A percentile compares a stretch with the other conserved stretches of the same genome.
Conservation (phyloP, 2,113 vertebrate species). For the Anguilla japonica region DNA sequence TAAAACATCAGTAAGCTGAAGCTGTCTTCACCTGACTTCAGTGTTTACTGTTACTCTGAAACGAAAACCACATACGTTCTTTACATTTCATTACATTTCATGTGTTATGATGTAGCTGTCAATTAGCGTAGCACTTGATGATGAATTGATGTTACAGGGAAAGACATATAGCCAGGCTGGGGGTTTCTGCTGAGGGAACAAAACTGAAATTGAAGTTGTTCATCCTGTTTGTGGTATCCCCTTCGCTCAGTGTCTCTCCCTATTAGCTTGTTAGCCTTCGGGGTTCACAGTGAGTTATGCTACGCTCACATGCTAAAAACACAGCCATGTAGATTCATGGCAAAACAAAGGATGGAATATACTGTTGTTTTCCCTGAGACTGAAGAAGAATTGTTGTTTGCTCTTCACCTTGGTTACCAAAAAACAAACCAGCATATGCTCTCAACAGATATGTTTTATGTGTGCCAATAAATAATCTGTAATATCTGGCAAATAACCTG, state of each 20-base stretch:
- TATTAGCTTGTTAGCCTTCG: background rate
- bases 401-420: background rate
- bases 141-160: background rate
- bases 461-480: background rate
- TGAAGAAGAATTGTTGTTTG: background rate
- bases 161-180: background rate
- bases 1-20: too few relatives aligned
- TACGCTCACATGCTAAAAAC: background rate
- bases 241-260: slow-evolving; percentile 10
- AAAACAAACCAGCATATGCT: background rate
- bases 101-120: background rate
- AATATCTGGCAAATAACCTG: background rate
- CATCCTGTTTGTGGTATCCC: background rate
- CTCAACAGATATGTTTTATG: background rate
- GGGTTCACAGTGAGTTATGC: background rate
- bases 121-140: background rate
- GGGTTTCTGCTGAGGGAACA: background rate
- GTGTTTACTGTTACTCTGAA: background rate
- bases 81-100: background rate
- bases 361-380: background rate
- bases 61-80: background rate
- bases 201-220: background rate
- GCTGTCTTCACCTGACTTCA: background rate
- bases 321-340: background rate
- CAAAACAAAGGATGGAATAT: background rate